Evolutionary conservation across 2,113 vertebrate genomes (phyloP).

Genomic region (Phyllostomus hastatus): DNA sequence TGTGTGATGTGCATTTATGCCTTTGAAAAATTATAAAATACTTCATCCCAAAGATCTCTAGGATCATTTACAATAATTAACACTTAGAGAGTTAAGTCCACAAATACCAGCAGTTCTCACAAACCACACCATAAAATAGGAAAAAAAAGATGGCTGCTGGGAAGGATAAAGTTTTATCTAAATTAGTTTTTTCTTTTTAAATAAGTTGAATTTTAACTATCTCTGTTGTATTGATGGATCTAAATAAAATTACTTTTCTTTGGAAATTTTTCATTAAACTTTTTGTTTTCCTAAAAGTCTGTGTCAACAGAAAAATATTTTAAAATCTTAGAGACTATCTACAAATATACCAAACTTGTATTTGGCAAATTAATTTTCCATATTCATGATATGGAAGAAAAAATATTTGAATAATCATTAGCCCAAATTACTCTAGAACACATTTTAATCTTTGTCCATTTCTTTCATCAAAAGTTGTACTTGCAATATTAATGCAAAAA

Average conservation of each 20-base stretch:
- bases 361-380: not conserved
- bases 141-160: not conserved
- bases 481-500: not conserved
- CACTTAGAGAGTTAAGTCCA: not conserved
- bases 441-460: constrained; percentile 2
- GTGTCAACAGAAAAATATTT: not conserved
- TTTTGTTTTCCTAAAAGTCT: not conserved
- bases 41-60: not conserved
- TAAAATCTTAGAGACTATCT: not conserved
- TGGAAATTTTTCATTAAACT: not conserved
- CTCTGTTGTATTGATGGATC: not conserved
- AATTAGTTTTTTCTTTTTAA: not conserved
- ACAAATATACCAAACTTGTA: not conserved
- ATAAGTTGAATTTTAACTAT: not conserved
- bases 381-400: not conserved
- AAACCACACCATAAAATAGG: not conserved
- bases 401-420: not conserved
- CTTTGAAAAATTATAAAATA: constrained; percentile 18
- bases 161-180: not conserved
- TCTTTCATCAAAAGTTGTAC: not conserved
- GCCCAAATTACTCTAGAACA: not conserved
- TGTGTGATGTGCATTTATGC: not conserved
- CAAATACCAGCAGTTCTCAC: not conserved
- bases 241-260: not conserved
- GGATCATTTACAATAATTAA: not conserved